Percentiles rank a stretch among this genome's conserved stretches.
Evolutionary conservation across 1,140 invertebrate species (phyloP).

Genomic region (Druon quercuslanigerum): DNA sequence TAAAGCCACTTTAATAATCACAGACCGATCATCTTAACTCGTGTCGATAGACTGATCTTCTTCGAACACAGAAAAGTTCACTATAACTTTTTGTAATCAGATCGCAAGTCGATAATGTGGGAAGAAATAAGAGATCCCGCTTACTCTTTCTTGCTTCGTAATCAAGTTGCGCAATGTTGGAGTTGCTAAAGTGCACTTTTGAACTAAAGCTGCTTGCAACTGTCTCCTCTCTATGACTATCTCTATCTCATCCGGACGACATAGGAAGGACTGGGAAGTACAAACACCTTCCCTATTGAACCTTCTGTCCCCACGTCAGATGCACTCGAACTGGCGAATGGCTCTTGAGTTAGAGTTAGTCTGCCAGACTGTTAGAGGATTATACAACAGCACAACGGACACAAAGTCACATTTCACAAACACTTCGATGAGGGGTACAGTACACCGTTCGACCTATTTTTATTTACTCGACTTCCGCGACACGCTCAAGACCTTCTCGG

Average conservation of each 20-base stretch:
- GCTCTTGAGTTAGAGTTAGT: slow-evolving; percentile 12
- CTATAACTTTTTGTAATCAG: no score
- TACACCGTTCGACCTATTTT: slow-evolving; percentile 23
- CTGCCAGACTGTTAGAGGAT: slow-evolving; percentile 2
- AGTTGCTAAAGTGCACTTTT: no score
- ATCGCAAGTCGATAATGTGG: no score
- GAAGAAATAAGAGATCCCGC: no score
- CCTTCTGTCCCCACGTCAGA: neutral
- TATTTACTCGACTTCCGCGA: slow-evolving; percentile 24
- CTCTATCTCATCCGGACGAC: neutral
- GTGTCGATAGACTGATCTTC: no score
- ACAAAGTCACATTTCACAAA: neutral
- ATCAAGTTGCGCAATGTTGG: no score
- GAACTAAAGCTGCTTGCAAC: no score
- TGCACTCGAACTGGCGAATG: slow-evolving; percentile 5
- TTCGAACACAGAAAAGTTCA: no score
- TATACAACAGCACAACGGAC: neutral
- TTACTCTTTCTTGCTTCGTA: no score
- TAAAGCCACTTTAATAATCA: no score
- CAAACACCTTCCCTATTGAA: neutral
- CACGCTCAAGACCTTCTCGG: slow-evolving; percentile 11
- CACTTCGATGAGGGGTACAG: slow-evolving; percentile 12
- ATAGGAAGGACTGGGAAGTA: neutral
- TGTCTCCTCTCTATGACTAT: no score
- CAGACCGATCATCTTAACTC: no score